Conservation (phyloP, 2,113 vertebrate genomes). For the Seriola rivoliana region DNA sequence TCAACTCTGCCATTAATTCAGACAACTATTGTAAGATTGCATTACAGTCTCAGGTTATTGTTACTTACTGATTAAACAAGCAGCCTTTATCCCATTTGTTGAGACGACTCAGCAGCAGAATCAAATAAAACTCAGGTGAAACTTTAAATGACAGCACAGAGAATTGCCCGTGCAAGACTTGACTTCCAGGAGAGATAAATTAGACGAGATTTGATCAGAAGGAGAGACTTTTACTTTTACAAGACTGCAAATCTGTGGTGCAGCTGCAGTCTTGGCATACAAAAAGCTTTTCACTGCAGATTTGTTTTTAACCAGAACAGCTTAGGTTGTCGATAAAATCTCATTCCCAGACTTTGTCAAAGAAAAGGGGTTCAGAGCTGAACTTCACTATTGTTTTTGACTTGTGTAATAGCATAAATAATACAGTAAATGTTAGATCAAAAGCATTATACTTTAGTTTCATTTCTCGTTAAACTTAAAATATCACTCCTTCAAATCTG, state of each 20-base stretch:
- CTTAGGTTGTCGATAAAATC: constrained; percentile 49
- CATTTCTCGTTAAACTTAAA: not conserved
- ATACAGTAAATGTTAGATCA: not conserved
- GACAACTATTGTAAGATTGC: constrained; percentile 45
- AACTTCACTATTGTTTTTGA: not conserved
- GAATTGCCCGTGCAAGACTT: constrained; percentile 34
- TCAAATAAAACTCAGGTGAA: constrained; percentile 23
- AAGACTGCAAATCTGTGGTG: constrained; percentile 58
- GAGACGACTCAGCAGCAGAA: constrained; percentile 26
- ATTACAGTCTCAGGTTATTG: constrained; percentile 50
- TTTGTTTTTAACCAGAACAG: constrained; percentile 46
- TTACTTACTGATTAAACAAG: constrained; percentile 65
- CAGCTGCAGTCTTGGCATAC: constrained; percentile 62
- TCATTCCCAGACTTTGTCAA: constrained; percentile 30
- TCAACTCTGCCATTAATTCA: constrained; percentile 53
- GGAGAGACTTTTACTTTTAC: constrained; percentile 52
- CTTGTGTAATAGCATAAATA: not conserved
- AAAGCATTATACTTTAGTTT: not conserved
- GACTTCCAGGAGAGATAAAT: constrained; percentile 60
- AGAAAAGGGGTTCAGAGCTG: not conserved
- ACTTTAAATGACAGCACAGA: constrained; percentile 38
- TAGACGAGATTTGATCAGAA: constrained; percentile 40
- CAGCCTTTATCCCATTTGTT: constrained; percentile 36
- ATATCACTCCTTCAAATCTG: not conserved
- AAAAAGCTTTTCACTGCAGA: constrained; percentile 55